phyloP scores from a whole-genome alignment of 37 sponge, comb jelly and placozoan species.

The Chondrilla cf. caribensis region DNA sequence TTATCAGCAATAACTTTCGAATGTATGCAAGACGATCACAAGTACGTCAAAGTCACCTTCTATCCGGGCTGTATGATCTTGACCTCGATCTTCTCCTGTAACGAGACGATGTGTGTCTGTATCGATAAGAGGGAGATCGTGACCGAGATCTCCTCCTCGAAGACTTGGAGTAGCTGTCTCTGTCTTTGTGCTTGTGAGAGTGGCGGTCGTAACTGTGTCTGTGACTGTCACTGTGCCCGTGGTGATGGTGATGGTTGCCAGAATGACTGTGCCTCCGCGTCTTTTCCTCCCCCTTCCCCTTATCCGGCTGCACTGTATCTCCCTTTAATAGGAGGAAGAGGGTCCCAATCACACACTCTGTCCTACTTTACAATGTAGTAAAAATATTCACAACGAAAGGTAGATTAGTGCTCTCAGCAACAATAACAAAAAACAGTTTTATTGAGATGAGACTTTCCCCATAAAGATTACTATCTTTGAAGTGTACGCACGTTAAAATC shows the following conservation, averaged over 20 bases:
- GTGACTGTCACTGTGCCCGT: background rate
- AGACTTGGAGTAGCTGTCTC: background rate
- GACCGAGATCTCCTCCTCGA: slow-evolving; percentile 3
- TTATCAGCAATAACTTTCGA: no score
- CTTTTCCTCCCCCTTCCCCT: background rate
- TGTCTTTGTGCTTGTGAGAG: no score
- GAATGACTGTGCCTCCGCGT: background rate
- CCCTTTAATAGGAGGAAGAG: background rate
- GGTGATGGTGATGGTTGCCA: background rate
- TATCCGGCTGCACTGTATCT: background rate
- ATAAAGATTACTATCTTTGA: no score
- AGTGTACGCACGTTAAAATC: no score
- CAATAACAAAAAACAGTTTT: no score
- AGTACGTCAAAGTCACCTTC: background rate
- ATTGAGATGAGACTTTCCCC: no score
- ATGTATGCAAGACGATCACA: no score
- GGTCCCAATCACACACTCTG: no score
- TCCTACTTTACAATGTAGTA: no score
- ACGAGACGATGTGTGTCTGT: background rate
- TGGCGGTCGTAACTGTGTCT: background rate
- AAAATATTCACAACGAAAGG: no score
- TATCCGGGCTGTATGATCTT: background rate
- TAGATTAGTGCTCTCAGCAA: no score
- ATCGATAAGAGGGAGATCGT: background rate
- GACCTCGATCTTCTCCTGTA: background rate